Conservation (phyloP, 2,888 invertebrate genomes). For the Diaprepes abbreviatus region DNA sequence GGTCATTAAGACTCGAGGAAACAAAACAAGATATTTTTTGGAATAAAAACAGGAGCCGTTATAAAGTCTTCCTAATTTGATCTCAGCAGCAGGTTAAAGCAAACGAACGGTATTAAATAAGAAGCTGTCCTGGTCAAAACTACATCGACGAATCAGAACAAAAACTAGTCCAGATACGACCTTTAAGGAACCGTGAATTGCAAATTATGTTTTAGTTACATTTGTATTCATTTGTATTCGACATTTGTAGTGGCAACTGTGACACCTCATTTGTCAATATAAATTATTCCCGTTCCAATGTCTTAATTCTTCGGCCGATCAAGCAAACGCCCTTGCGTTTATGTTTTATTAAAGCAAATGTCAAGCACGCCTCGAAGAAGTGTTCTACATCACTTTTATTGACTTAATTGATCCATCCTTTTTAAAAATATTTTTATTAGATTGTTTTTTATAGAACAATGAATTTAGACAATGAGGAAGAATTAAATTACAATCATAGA, state of each 20-base stretch:
- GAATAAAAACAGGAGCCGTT: constrained; percentile 23
- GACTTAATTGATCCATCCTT: constrained; percentile 50
- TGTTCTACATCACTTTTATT: constrained; percentile 48
- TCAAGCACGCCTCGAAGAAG: constrained; percentile 45
- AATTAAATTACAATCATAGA: no score
- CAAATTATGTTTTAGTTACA: constrained; percentile 60
- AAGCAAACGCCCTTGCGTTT: constrained; percentile 8
- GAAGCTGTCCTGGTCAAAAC: constrained; percentile 24
- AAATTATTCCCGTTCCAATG: constrained; percentile 64
- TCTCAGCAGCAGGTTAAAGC: constrained; percentile 8
- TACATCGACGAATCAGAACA: constrained; percentile 43
- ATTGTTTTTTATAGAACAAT: not conserved
- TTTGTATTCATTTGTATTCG: constrained; percentile 66
- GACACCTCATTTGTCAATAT: constrained; percentile 68
- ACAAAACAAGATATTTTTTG: constrained; percentile 4
- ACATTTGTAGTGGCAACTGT: constrained; percentile 64
- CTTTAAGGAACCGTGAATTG: constrained; percentile 60
- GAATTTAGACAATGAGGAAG: no score
- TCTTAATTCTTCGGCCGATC: constrained; percentile 59
- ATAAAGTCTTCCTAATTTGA: constrained; percentile 25
- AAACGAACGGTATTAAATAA: constrained; percentile 14
- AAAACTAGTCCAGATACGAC: constrained; percentile 61
- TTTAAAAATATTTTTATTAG: constrained; percentile 27
- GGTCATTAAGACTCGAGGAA: not conserved
- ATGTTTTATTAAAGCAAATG: constrained; percentile 23